Evolutionary conservation across 2,888 invertebrate species (phyloP).

Genomic region (Nasonia oneida): DNA sequence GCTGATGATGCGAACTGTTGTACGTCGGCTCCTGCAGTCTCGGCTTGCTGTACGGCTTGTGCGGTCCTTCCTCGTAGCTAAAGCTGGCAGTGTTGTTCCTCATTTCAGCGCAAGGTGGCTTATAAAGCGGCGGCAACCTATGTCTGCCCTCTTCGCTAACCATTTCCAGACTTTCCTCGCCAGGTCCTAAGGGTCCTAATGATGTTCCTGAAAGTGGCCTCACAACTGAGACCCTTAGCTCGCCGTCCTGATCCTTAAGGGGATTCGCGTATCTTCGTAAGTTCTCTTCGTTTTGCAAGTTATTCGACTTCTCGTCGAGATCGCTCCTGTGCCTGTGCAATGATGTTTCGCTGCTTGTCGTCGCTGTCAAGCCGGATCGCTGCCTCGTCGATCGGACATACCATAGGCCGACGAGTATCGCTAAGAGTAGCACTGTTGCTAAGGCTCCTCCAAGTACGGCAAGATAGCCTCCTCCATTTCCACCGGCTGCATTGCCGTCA

Average conservation of each 20-base stretch:
- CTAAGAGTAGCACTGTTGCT: conserved; percentile 72
- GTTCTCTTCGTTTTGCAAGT: conserved; percentile 94
- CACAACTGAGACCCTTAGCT: conserved; percentile 81
- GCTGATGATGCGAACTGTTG: conserved; percentile 72
- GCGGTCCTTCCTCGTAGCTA: conserved; percentile 76
- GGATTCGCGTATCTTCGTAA: conserved; percentile 91
- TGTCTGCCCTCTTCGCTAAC: conserved; percentile 82
- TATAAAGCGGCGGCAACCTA: conserved; percentile 84
- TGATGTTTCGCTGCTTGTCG: conserved; percentile 77
- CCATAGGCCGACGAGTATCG: conserved; percentile 74
- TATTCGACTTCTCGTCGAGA: conserved; percentile 91
- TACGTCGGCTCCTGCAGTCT: conserved; percentile 74
- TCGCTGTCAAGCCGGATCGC: conserved; percentile 75
- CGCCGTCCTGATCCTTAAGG: conserved; percentile 83
- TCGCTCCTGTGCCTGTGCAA: conserved; percentile 84
- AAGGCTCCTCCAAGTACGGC: conserved; percentile 74
- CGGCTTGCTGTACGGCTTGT: conserved; percentile 77
- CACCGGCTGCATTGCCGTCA: conserved; percentile 66
- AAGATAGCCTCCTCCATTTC: conserved; percentile 70
- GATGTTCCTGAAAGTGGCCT: conserved; percentile 79
- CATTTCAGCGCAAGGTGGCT: conserved; percentile 92
- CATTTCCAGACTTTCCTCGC: conserved; percentile 84
- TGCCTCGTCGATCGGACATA: conserved; percentile 70
- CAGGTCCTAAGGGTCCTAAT: conserved; percentile 79
- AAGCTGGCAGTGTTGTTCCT: conserved; percentile 89